phyloP scores from a whole-genome alignment of 2,797 vertebrate species.

The Paedocypris micromegethes region DNA sequence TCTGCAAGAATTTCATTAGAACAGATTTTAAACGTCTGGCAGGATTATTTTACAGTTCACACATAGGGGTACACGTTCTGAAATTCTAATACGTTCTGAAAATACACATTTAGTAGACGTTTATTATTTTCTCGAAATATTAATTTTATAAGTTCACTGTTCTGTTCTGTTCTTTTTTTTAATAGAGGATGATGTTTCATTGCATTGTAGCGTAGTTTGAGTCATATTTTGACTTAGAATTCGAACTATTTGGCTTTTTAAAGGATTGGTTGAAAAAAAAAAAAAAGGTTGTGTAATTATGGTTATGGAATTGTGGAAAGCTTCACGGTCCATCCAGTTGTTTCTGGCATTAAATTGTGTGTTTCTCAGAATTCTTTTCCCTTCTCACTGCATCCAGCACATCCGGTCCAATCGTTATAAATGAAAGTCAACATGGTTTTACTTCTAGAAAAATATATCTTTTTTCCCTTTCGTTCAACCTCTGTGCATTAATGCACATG shows the following conservation, averaged over 20 bases:
- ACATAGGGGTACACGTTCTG: too few species aligned
- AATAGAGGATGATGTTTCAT: too few species aligned
- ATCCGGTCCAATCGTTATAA: background rate
- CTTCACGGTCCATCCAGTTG: background rate
- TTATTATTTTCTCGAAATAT: background rate
- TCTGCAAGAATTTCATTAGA: background rate
- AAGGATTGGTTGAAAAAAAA: conserved; percentile 3
- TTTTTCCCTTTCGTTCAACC: conserved; percentile 22
- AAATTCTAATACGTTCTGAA: background rate
- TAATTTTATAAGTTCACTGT: too few species aligned
- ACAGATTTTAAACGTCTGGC: background rate
- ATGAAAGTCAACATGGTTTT: background rate
- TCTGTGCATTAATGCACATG: conserved; percentile 6
- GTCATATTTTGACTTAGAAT: too few species aligned
- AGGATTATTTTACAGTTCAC: too few species aligned
- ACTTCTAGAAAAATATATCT: conserved; percentile 16
- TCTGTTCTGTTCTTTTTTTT: too few species aligned
- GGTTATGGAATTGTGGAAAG: background rate
- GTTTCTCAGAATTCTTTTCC: too few species aligned
- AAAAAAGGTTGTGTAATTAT: background rate
- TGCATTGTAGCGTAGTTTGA: too few species aligned
- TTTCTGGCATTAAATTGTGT: too few species aligned
- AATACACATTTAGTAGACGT: background rate
- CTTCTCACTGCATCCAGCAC: background rate
- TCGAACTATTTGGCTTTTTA: background rate